Percentiles rank a stretch among this genome's conserved stretches.
These are phyloP conservation scores for Colostygia pectinataria DNA, from an alignment of 2,888 invertebrate genomes.

Conservation along the genomic window DNA sequence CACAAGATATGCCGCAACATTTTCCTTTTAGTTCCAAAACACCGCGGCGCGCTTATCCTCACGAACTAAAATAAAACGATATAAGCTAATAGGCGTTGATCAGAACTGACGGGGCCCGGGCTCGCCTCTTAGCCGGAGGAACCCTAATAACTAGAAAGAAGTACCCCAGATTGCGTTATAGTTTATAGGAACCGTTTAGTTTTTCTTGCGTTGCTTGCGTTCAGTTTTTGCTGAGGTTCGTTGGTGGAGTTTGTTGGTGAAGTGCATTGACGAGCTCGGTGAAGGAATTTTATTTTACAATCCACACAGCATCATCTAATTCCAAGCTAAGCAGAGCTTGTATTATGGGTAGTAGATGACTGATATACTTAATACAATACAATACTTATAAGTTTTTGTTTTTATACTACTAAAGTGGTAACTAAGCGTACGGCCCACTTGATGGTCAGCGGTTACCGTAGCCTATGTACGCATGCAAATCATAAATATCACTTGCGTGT, in stretches of 20 bases:
- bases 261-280: background rate
- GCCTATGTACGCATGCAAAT: too few species aligned
- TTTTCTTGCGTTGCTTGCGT: too few species aligned
- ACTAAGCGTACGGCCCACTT: too few species aligned
- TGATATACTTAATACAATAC: too few species aligned
- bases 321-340: too few species aligned
- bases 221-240: background rate
- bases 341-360: too few species aligned
- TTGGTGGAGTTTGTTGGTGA: background rate
- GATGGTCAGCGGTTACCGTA: too few species aligned
- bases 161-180: slow-evolving; percentile 13
- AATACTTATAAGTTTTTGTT: too few species aligned
- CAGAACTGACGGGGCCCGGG: slow-evolving; percentile 48
- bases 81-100: slow-evolving; percentile 51
- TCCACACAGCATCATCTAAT: too few species aligned
- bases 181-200: slow-evolving; percentile 15
- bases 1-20: slow-evolving; percentile 4
- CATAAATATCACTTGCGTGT: too few species aligned
- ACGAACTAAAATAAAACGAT: slow-evolving; percentile 49
- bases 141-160: slow-evolving; percentile 11
- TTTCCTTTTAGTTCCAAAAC: background rate
- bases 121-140: slow-evolving; percentile 20
- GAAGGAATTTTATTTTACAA: too few species aligned
- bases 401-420: too few species aligned
- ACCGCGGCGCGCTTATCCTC: slow-evolving; percentile 17